phyloP scores from a whole-genome alignment of 2,113 vertebrate genomes.

The Neomonachus schauinslandi region DNA sequence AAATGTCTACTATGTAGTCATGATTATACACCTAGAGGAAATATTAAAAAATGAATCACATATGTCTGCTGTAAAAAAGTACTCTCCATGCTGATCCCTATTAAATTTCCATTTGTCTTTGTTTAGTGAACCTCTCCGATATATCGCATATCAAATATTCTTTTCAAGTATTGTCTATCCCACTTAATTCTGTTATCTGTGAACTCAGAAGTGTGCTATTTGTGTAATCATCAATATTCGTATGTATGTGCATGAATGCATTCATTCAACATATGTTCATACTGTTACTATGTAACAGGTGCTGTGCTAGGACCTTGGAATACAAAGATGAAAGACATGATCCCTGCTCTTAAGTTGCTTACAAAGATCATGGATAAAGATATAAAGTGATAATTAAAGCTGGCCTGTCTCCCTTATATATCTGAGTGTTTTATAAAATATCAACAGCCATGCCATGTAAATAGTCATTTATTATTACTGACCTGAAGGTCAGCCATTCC shows the following conservation, averaged over 20 bases:
- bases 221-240: neutral
- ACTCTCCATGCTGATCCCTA: neutral
- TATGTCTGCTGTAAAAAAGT: neutral
- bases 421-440: slow-evolving; percentile 17
- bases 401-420: neutral
- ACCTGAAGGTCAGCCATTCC: slow-evolving; percentile 2
- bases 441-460: neutral
- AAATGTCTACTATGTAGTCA: neutral
- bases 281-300: neutral
- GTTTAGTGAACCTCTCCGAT: slow-evolving; percentile 1
- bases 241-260: neutral
- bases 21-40: neutral
- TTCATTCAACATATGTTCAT: neutral
- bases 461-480: slow-evolving; percentile 4
- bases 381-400: slow-evolving; percentile 8
- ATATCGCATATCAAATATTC: slow-evolving; percentile 16
- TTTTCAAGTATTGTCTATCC: neutral
- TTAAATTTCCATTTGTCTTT: slow-evolving; percentile 34
- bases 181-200: slow-evolving; percentile 26
- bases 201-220: neutral
- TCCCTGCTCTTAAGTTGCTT: slow-evolving; percentile 29
- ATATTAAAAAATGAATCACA: neutral
- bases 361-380: neutral
- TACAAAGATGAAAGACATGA: slow-evolving; percentile 6
- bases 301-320: slow-evolving; percentile 24